Evolutionary conservation across 2,113 vertebrate genomes (phyloP).

Genomic region (Calypte anna): DNA sequence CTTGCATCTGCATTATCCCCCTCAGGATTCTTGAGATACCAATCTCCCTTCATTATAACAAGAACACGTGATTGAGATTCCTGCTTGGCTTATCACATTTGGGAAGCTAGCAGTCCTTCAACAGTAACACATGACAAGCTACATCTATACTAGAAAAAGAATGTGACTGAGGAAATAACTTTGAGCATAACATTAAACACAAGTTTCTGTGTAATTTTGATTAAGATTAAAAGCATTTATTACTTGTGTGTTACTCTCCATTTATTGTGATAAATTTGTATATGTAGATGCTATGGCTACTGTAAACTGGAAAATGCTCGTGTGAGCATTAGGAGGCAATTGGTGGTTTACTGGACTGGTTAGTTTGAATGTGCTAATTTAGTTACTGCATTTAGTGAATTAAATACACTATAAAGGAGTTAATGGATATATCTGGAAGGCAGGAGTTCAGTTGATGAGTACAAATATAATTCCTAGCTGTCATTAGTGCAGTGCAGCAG

Average conservation of each 20-base stretch:
- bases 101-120: not conserved
- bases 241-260: not conserved
- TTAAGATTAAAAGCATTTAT: not conserved
- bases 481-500: not conserved
- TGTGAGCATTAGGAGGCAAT: not conserved
- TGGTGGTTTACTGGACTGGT: not conserved
- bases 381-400: not conserved
- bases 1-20: slow-evolving; percentile 27
- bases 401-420: not conserved
- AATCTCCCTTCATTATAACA: not conserved
- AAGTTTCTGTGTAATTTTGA: not conserved
- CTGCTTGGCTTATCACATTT: not conserved
- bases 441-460: not conserved
- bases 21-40: slow-evolving; percentile 63
- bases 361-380: not conserved
- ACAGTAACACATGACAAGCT: not conserved
- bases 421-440: accelerated
- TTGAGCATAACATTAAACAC: not conserved
- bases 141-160: not conserved
- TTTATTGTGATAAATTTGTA: not conserved
- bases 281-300: not conserved
- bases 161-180: not conserved
- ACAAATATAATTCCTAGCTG: not conserved
- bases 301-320: not conserved
- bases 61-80: not conserved